Evolutionary conservation across 2,797 vertebrate species (phyloP), one percentile per base, ranked within the genome.

Genomic region (Columba guinea): DNA sequence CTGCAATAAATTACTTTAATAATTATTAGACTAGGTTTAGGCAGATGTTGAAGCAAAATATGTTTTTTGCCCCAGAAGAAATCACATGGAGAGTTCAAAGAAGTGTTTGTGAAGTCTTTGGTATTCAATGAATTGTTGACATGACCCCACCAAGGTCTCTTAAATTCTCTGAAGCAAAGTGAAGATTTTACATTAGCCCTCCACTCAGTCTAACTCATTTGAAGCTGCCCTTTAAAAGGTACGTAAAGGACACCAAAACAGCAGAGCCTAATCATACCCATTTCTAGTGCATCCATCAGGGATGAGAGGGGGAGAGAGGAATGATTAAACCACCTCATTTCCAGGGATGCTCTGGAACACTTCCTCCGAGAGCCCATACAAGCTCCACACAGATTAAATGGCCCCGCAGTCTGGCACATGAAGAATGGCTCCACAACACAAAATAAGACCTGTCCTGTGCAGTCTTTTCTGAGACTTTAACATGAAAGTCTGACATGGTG

Each of bases 271-370:
- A 7, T 48, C 23, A 34, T 9, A 27, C 18, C 30, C 74, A n/a
- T 28, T 87, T 71, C 27, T 59, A 78, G 30, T 4, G 11, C n/a
- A 84, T 39, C 13, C 65, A 68, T 22, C 9, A 24, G 15, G 13
- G 8, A 91, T 11, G 46, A 69, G 22, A 22, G 0, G 6, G 3
- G 8, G 1, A 76, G 23, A 65, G 7, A 62, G 49, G 2, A 63
- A 93, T 77, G n/a, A 41, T 53, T 39, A 74, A 89, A 62, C 15
- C 49, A 70, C 6, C 11, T 16, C 13, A 75, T 53, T 93, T 75
- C 46, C 73, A 91, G 79, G 16, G 41, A 58, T 62, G 48, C 35
- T 84, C 59, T 92, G 26, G 60, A 87, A 89, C 30, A 30, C 23
- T 70, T 88, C 18, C 46, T 32, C 22, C 13, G 15, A 89, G 51